Evolutionary conservation across 1,140 invertebrate species (phyloP).

Genomic region (Drosophila malerkotliana): DNA sequence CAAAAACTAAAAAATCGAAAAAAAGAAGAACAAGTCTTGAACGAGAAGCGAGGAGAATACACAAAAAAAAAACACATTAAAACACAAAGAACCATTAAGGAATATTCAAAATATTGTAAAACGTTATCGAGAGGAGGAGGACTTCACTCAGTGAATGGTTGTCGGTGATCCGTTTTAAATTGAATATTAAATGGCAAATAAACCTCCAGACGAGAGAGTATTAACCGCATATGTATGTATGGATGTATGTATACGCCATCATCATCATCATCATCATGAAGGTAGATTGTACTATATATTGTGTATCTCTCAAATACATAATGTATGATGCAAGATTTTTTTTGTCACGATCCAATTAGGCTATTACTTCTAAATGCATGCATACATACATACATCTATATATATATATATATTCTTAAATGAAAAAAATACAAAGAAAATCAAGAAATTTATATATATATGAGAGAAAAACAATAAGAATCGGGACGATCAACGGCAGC

Average conservation of each 20-base stretch:
- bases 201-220: conserved; percentile 42
- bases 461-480: conserved; percentile 65
- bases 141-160: conserved; percentile 72
- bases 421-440: conserved; percentile 3
- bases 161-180: conserved; percentile 65
- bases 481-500: conserved; percentile 23
- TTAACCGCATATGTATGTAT: conserved; percentile 61
- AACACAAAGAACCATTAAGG: conserved; percentile 22
- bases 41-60: conserved; percentile 13
- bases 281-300: conserved; percentile 13
- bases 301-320: conserved; percentile 16
- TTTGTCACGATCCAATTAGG: conserved; percentile 60
- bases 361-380: conserved; percentile 50
- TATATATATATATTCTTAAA: conserved; percentile 38
- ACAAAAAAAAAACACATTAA: conserved; percentile 3
- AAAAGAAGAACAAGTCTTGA: conserved; percentile 38
- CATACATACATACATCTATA: conserved; percentile 34
- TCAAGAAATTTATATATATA: conserved; percentile 44
- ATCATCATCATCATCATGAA: conserved; percentile 15
- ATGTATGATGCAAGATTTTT: conserved; percentile 14
- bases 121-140: conserved; percentile 20
- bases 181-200: conserved; percentile 26
- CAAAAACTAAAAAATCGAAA: conserved; percentile 45
- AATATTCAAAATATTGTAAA: conserved; percentile 80
- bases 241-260: conserved; percentile 33